phyloP scores from a whole-genome alignment of 2,797 vertebrate species.

The Melanotaenia boesemani region DNA sequence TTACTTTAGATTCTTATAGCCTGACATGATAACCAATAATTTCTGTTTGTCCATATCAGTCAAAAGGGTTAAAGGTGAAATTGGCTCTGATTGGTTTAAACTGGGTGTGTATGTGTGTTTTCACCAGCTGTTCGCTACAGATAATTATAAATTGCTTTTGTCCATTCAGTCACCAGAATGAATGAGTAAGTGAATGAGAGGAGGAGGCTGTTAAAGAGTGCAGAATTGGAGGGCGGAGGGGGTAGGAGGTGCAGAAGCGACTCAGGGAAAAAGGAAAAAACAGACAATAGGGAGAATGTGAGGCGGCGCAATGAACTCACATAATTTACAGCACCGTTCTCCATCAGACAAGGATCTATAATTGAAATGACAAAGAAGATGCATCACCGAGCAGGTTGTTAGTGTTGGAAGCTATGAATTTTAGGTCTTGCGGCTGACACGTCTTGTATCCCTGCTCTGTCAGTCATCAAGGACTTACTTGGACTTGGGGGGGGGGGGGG shows the following conservation, averaged over 20 bases:
- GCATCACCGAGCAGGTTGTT: constrained; percentile 79
- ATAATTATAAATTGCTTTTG: constrained; percentile 76
- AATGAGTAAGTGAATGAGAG: constrained; percentile 46
- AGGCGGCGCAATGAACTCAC: constrained; percentile 40
- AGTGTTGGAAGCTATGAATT: constrained; percentile 80
- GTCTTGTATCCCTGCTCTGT: constrained; percentile 48
- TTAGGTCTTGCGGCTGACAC: constrained; percentile 63
- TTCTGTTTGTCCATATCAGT: constrained; percentile 1
- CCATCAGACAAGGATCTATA: constrained; percentile 85
- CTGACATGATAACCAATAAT: constrained; percentile 2
- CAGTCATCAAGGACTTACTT: constrained; percentile 59
- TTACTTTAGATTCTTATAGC: neutral
- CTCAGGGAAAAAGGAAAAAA: constrained; percentile 3
- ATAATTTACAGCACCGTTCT: constrained; percentile 78
- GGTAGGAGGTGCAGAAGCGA: neutral
- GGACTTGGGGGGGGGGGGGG: neutral
- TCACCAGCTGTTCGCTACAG: constrained; percentile 47
- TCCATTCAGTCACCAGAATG: constrained; percentile 46
- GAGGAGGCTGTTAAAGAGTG: constrained; percentile 36
- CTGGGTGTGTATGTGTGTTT: neutral
- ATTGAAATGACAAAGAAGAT: constrained; percentile 90
- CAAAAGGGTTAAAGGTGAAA: constrained; percentile 46
- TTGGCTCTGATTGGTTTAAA: constrained; percentile 29
- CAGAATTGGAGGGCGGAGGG: constrained; percentile 14
- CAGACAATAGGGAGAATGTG: constrained; percentile 38